Evolutionary conservation across 2,888 invertebrate genomes (phyloP), one percentile per base, ranked within the genome.

Genomic region (Tetropium fuscum): DNA sequence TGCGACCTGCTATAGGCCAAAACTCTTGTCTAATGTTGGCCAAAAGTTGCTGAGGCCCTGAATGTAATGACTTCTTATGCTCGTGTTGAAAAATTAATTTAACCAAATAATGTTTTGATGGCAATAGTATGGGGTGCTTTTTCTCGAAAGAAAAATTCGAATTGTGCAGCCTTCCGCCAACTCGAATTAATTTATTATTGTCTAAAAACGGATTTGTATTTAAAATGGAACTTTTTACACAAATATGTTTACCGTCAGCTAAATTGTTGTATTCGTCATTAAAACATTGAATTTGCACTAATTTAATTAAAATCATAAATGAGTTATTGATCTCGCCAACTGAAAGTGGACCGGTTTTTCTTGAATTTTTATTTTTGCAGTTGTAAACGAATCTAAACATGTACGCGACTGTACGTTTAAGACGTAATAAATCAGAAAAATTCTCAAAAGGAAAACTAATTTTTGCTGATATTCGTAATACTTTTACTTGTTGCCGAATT

Each of bases 1-100:
- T 36, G 18, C 60, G 54, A 15, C 36, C 36, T 1, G 49, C 34
- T 27, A 55, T 20, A 13, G 55, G 55, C 55, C 55, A 55, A 38
- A 16, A 48, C n/a, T 13, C n/a, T 1, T 55, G 22, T 6, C 47
- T 10, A 11, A 54, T 54, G 7, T 32, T 3, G 8, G 47, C 27
- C n/a, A 54, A 34, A 6, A 54, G 15, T n/a, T 10, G 16, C 11
- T 54, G 54, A 11, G 54, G 54, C 1, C 54, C 54, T 2, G 34
- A 13, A 47, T 54, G 54, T 3, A 56, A 7, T 22, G 49, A 10
- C 5, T 15, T 36, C 16, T 27, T 56, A 16, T 56, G 49, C 18
- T 49, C 36, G 13, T 22, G 45, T 3, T 0, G 5, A 32, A 58
- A 54, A 2, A 58, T 8, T 8, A 38, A 27, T 20, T 47, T 45